Conservation (phyloP, 2,888 invertebrate genomes). For the Polydrusus pterygomalis region DNA sequence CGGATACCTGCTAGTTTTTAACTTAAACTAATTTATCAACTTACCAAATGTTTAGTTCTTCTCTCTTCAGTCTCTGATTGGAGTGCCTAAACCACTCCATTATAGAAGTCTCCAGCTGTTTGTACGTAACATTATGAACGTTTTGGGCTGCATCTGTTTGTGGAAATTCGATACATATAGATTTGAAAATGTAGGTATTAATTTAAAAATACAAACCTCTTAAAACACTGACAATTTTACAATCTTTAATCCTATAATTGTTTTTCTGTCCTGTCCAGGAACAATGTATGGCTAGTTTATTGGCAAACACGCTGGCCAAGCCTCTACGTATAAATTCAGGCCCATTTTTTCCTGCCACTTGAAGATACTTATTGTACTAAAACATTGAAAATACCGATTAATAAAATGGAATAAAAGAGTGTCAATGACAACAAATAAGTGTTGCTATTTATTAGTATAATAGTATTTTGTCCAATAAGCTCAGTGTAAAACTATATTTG, state of each 20-base stretch:
- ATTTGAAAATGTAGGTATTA: neutral
- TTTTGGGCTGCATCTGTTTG: neutral
- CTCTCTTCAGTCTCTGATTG: neutral
- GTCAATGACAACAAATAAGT: too few relatives aligned
- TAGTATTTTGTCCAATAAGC: too few relatives aligned
- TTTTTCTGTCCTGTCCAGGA: slow-evolving; percentile 1
- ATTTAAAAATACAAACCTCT: neutral
- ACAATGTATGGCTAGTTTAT: neutral
- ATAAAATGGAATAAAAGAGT: too few relatives aligned
- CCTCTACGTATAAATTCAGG: neutral
- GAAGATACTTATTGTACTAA: slow-evolving; percentile 5
- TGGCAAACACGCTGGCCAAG: neutral
- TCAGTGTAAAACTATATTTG: too few relatives aligned
- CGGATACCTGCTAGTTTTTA: too few relatives aligned
- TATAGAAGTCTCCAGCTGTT: neutral
- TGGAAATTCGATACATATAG: neutral
- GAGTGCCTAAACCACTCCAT: neutral
- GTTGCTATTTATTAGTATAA: too few relatives aligned
- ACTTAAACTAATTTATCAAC: too few relatives aligned
- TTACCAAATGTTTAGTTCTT: neutral
- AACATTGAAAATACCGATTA: neutral
- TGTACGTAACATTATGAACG: neutral
- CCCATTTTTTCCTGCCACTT: too few relatives aligned
- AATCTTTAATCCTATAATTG: neutral
- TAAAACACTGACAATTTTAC: neutral